Base-by-base conservation (phyloP, 1,140 invertebrate species). In the Zaprionus vittiger region DNA sequence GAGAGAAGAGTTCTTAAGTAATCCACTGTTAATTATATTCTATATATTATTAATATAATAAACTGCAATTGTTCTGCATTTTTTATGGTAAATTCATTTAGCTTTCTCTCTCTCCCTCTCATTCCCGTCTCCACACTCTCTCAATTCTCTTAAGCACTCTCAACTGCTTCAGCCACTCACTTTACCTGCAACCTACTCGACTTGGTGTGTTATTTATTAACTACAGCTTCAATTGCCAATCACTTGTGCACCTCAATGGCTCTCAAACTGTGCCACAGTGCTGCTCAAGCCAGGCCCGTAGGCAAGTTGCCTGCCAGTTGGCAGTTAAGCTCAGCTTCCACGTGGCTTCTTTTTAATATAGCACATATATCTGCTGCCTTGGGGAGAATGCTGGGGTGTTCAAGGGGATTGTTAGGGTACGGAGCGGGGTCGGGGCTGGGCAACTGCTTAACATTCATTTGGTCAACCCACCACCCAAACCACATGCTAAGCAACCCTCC, bases 371-470 rank as follows among this genome's bases (percentile, higher is more conserved):
- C 41, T 47, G 41, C n/a, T 17, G 41, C 41, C 41, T 17, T 11
- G 2, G n/a, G 41, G 5, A 5, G 6, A 7, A 6, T 7, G 38
- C 4, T 15, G 37, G 38, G 38, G 15, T 31, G 28, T 9, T 9
- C 28, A 11, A 31, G 38, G 38, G n/a, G 15, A 52, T 41, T 20
- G 12, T 61, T 38, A 14, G 54, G 22, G 68, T 31, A 28, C 28
- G 28, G 7, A 7, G 28, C 9, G 31, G 31, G 9, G 34, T 24
- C 12, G 56, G 17, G 34, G 31, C 31, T 3, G 56, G 34, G 70
- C 67, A 60, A 69, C 81, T 89, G 84, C 78, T 87, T 87, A 80
- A 67, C 83, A 87, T 89, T 87, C 83, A 87, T 87, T 87, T 87
- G 83, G 84, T 79, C 83, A 81, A 83, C 63, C 71, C 47, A 60